These are phyloP conservation scores for Cataglyphis cursor DNA, from an alignment of 2,888 invertebrate genomes.

Conservation along the genomic window DNA sequence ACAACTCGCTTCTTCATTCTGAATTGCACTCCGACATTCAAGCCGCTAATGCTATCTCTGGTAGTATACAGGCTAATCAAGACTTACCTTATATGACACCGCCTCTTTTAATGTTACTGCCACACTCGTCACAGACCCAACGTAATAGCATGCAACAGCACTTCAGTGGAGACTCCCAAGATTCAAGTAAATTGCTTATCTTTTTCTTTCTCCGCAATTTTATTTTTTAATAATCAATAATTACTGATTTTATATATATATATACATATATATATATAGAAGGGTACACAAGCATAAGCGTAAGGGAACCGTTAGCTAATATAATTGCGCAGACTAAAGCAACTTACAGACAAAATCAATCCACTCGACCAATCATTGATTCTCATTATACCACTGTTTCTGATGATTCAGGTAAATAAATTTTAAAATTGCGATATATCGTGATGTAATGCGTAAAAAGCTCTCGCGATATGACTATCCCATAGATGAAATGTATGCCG, in stretches of 20 bases:
- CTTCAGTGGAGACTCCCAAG: slow-evolving; percentile 97
- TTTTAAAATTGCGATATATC: background rate
- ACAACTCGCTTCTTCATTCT: slow-evolving; percentile 85
- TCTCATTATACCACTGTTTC: slow-evolving; percentile 96
- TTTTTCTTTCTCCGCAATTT: background rate
- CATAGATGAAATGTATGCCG: slow-evolving; percentile 96
- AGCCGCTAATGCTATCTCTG: slow-evolving; percentile 95
- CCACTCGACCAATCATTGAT: slow-evolving; percentile 86
- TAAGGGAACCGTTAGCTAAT: slow-evolving; percentile 94
- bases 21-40: slow-evolving; percentile 89
- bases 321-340: slow-evolving; percentile 90
- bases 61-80: slow-evolving; percentile 94
- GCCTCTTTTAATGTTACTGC: slow-evolving; percentile 88
- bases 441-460: background rate
- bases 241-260: background rate
- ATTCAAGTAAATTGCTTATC: slow-evolving; percentile 90
- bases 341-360: slow-evolving; percentile 84
- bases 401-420: slow-evolving; percentile 92
- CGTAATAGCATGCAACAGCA: slow-evolving; percentile 88
- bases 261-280: slow-evolving; percentile 88
- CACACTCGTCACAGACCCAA: slow-evolving; percentile 81
- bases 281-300: slow-evolving; percentile 97
- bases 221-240: background rate
- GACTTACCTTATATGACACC: slow-evolving; percentile 97
- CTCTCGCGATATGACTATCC: slow-evolving; percentile 1